Evolutionary conservation across 2,888 invertebrate species (phyloP), one percentile per base, ranked within the genome.

Genomic region (Melieria crassipennis): DNA sequence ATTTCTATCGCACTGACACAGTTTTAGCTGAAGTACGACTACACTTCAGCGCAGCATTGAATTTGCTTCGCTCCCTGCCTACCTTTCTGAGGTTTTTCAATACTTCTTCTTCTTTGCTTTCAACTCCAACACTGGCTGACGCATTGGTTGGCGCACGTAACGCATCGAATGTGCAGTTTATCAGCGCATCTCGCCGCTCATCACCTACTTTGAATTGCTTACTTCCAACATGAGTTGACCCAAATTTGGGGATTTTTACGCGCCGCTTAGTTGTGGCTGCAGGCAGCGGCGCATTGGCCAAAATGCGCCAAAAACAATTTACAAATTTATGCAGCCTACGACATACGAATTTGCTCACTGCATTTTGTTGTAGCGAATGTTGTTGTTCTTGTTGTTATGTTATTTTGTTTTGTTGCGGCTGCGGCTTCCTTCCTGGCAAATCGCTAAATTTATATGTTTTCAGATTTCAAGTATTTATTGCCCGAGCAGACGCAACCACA

Each of bases 381-480:
- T 52, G 7, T 56, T 46, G 50, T 60, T 61, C 46, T 56, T 62
- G 61, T n/a, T n/a, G n/a, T n/a, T 48, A 57, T 16, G 30, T 65
- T n/a, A 55, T 45, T 61, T 74, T 66, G 66, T 67, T 65, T 67
- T 65, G 65, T 67, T 69, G 68, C 68, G 61, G 70, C 71, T 74
- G 66, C 71, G 30, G 69, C 72, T 50, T 67, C 75, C 73, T 74
- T 68, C 58, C 69, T 84, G 83, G 83, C 81, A 84, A 84, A 84
- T 83, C 84, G 83, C 83, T 78, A 81, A 83, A 83, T 83, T 84
- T 83, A 84, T 83, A 84, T 83, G 81, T 83, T 83, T 82, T 81
- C 79, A 79, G 83, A 84, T 83, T 83, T 82, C 78, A 84, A 84
- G 83, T 83, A 83, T 84, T 83, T 83, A 83, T 82, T 81, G 80